Percentiles rank a stretch among this genome's conserved stretches.
These are phyloP conservation scores for Melolontha melolontha DNA, from an alignment of 2,888 invertebrate species.

Conservation along the genomic window DNA sequence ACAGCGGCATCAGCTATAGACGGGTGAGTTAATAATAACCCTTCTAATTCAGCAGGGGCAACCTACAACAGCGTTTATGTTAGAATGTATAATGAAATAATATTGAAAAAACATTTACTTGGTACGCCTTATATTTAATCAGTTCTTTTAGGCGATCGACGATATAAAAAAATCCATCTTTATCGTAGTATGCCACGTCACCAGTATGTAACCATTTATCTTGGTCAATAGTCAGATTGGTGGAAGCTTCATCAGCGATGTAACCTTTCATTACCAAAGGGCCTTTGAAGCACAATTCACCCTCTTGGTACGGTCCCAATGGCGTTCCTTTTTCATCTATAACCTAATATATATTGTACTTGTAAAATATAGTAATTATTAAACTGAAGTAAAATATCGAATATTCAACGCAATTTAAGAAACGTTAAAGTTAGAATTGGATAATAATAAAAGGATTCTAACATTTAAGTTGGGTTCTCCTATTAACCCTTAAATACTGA, in stretches of 20 bases:
- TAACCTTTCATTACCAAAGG: slow-evolving; percentile 81
- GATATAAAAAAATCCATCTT: slow-evolving; percentile 83
- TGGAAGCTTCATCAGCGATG: slow-evolving; percentile 77
- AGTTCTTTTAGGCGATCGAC: slow-evolving; percentile 91
- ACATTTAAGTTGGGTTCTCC: no score
- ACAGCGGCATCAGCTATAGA: slow-evolving; percentile 72
- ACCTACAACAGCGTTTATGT: slow-evolving; percentile 46
- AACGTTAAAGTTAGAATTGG: no score
- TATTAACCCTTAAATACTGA: neutral
- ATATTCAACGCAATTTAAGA: no score
- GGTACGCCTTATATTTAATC: slow-evolving; percentile 91
- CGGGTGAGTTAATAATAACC: slow-evolving; percentile 69
- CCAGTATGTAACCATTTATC: slow-evolving; percentile 87
- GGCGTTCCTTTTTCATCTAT: slow-evolving; percentile 74
- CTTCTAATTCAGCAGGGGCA: slow-evolving; percentile 72
- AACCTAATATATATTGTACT: slow-evolving; percentile 57
- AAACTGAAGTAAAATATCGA: no score
- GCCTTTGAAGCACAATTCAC: slow-evolving; percentile 88
- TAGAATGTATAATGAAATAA: neutral
- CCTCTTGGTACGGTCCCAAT: slow-evolving; percentile 75
- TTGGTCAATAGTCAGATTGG: slow-evolving; percentile 74
- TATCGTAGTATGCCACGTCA: slow-evolving; percentile 87
- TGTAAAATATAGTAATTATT: neutral
- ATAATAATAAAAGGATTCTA: no score
- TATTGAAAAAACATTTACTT: slow-evolving; percentile 67